Evolutionary conservation across 2,797 vertebrate genomes (phyloP).

Genomic region (Tokudaia muenninki): DNA sequence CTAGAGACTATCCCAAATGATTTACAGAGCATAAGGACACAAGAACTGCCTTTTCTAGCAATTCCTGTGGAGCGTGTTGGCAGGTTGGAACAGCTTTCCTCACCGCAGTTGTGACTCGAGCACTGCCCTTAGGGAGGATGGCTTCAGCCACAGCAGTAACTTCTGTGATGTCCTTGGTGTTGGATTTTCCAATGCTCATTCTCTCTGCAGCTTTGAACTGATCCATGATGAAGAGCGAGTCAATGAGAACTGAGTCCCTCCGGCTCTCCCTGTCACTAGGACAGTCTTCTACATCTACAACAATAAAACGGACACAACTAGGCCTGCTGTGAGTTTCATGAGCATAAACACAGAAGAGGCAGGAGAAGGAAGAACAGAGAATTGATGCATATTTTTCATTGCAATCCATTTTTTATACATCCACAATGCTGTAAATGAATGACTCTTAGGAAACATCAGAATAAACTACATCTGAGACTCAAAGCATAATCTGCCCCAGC

Average conservation of each 20-base stretch:
- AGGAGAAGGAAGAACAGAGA: not conserved
- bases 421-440: not conserved
- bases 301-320: not conserved
- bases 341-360: not conserved
- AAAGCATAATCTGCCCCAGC: not conserved
- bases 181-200: constrained; percentile 85
- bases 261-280: constrained; percentile 76
- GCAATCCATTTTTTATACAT: not conserved
- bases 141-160: constrained; percentile 92
- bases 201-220: constrained; percentile 91
- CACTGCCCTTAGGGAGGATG: constrained; percentile 92
- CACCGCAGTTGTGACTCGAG: constrained; percentile 86
- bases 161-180: constrained; percentile 91
- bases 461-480: too few species aligned
- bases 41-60: not conserved
- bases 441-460: not conserved
- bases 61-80: not conserved
- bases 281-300: constrained; percentile 86
- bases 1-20: too few species aligned
- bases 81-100: constrained; percentile 21
- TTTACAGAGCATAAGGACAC: not conserved
- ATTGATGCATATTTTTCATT: not conserved
- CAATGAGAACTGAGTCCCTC: constrained; percentile 89
- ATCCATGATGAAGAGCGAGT: constrained; percentile 92
- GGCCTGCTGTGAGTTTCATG: not conserved